Evolutionary conservation across 2,113 vertebrate genomes (phyloP).

Genomic region (Nothocercus nigrocapillus): DNA sequence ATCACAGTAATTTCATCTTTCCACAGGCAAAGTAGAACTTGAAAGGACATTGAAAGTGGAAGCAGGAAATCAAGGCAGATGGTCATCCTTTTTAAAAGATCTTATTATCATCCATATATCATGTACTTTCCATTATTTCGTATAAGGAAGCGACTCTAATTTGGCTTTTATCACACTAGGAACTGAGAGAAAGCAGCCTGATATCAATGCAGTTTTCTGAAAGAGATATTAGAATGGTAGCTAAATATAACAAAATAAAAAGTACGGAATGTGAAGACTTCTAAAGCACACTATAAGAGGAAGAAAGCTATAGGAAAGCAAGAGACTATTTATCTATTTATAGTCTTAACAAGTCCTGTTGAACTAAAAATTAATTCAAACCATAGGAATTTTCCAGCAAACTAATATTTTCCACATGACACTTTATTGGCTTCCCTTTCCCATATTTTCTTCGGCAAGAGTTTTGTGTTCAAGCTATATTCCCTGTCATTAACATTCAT

Average conservation of each 20-base stretch:
- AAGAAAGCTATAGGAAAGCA: constrained; percentile 4
- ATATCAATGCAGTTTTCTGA: constrained; percentile 34
- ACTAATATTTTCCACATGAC: background rate
- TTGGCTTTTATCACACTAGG: constrained; percentile 36
- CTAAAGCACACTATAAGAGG: background rate
- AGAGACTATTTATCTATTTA: constrained; percentile 48
- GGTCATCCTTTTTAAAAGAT: background rate
- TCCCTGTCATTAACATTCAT: constrained; percentile 3
- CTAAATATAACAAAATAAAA: constrained; percentile 62
- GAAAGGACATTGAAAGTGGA: background rate
- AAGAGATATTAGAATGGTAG: constrained; percentile 26
- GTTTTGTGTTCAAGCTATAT: background rate
- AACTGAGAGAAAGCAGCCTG: constrained; percentile 36
- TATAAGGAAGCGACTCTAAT: constrained; percentile 31
- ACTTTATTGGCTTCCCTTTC: constrained; percentile 13
- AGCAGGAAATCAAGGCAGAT: constrained; percentile 28
- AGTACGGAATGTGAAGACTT: constrained; percentile 30
- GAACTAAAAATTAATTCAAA: constrained; percentile 42
- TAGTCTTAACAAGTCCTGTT: constrained; percentile 17
- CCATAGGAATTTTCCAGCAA: constrained; percentile 19
- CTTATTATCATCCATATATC: constrained; percentile 34
- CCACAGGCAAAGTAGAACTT: background rate
- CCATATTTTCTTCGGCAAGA: constrained; percentile 4
- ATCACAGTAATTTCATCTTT: background rate
- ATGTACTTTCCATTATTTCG: constrained; percentile 34